phyloP scores from a whole-genome alignment of 2,888 invertebrate species.

The Colletes collaris region DNA sequence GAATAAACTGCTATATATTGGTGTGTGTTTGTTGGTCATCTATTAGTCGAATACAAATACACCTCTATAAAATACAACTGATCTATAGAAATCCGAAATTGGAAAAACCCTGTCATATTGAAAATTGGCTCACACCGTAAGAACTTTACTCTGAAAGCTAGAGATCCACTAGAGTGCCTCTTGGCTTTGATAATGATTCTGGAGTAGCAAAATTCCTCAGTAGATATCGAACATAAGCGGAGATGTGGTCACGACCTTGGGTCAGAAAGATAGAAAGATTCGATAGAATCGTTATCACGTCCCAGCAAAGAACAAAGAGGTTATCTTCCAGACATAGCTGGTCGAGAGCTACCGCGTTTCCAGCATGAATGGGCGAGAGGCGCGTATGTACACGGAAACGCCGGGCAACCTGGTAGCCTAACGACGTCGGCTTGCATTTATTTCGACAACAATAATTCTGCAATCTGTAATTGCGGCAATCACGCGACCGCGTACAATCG shows the following conservation, averaged over 20 bases:
- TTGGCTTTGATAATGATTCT: no score
- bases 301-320: slow-evolving; percentile 65
- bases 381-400: slow-evolving; percentile 20
- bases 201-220: no score
- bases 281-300: slow-evolving; percentile 67
- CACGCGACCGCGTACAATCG: slow-evolving; percentile 63
- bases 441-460: slow-evolving; percentile 77
- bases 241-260: slow-evolving; percentile 9
- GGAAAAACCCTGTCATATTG: no score
- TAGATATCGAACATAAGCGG: no score
- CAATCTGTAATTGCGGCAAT: slow-evolving; percentile 76
- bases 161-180: no score
- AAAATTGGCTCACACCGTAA: no score
- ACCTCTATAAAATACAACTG: no score
- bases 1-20: no score
- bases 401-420: slow-evolving; percentile 39
- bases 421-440: slow-evolving; percentile 74
- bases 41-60: no score
- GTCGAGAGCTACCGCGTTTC: slow-evolving; percentile 36
- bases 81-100: no score
- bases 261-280: slow-evolving; percentile 34
- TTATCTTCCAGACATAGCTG: slow-evolving; percentile 44
- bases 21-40: no score
- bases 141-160: no score
- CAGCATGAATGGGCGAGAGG: neutral